Percentiles rank a stretch among this genome's conserved stretches.
Conservation (phyloP, 2,797 vertebrate species). For the Chelmon rostratus region DNA sequence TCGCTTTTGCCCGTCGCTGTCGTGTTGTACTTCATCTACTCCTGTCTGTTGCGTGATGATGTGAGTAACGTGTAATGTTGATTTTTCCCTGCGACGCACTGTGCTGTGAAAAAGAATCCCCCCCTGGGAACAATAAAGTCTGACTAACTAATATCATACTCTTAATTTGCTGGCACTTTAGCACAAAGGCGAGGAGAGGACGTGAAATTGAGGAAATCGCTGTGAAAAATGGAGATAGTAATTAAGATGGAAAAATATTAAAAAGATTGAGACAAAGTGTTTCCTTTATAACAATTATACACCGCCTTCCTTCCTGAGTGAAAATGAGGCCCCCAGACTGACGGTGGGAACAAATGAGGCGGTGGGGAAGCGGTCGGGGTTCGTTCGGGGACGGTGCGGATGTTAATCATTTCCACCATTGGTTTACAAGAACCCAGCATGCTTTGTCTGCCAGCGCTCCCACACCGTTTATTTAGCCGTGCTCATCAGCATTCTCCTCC, state of each 20-base stretch:
- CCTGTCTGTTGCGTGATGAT: not conserved
- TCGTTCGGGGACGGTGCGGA: slow-evolving; percentile 58
- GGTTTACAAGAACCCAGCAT: slow-evolving; percentile 75
- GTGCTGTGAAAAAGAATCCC: not conserved
- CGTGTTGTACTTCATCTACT: not conserved
- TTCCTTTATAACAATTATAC: slow-evolving; percentile 65
- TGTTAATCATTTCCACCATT: slow-evolving; percentile 78
- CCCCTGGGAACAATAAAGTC: not conserved
- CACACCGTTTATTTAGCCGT: slow-evolving; percentile 60
- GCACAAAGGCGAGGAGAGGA: slow-evolving; percentile 13
- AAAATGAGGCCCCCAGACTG: slow-evolving; percentile 60
- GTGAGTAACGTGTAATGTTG: not conserved
- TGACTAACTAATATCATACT: slow-evolving; percentile 13
- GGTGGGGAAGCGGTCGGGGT: slow-evolving; percentile 50
- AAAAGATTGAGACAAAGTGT: slow-evolving; percentile 49
- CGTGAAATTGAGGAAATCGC: slow-evolving; percentile 26
- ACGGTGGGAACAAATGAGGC: slow-evolving; percentile 66
- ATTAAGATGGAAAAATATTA: slow-evolving; percentile 59
- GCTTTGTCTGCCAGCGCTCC: slow-evolving; percentile 64
- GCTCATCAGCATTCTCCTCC: slow-evolving; percentile 64
- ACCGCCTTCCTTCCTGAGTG: slow-evolving; percentile 26
- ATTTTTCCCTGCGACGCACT: not conserved
- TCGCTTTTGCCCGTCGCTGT: not conserved
- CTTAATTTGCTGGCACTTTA: slow-evolving; percentile 27
- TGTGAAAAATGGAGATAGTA: slow-evolving; percentile 53